A percentile compares a stretch with the other conserved stretches of the same genome.
phyloP scores from a whole-genome alignment of 2,888 invertebrate species.

The Melieria omissa region DNA sequence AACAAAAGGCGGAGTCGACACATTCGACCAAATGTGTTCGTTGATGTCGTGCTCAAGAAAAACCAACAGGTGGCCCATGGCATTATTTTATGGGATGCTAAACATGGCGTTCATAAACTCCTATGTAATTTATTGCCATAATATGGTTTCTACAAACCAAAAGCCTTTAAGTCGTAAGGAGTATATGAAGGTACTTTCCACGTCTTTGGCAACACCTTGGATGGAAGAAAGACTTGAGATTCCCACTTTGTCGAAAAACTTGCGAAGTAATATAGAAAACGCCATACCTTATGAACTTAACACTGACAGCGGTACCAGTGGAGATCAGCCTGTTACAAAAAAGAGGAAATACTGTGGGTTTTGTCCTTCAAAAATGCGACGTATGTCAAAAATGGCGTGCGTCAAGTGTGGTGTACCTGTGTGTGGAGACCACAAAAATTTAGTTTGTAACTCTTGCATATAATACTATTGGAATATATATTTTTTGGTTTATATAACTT shows the following conservation, averaged over 20 bases:
- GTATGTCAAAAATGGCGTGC: conserved; percentile 37
- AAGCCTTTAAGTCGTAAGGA: conserved; percentile 32
- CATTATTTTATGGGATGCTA: conserved; percentile 35
- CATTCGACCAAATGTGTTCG: conserved; percentile 11
- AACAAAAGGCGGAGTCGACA: too few relatives aligned
- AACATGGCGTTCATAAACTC: conserved; percentile 35
- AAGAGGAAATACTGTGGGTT: conserved; percentile 31
- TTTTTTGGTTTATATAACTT: too few relatives aligned
- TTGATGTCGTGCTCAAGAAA: conserved; percentile 15
- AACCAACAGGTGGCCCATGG: conserved; percentile 36
- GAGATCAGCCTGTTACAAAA: too few relatives aligned
- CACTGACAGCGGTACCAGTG: conserved; percentile 7
- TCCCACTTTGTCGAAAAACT: conserved; percentile 7
- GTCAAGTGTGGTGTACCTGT: too few relatives aligned
- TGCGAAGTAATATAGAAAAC: conserved; percentile 4
- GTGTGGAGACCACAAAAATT: too few relatives aligned
- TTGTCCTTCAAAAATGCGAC: conserved; percentile 33
- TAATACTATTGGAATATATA: too few relatives aligned
- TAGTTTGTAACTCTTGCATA: too few relatives aligned
- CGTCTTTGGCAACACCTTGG: conserved; percentile 18
- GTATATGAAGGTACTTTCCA: conserved; percentile 18
- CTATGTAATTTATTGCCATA: conserved; percentile 29
- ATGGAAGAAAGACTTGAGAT: conserved; percentile 8
- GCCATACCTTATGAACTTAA: conserved; percentile 3
- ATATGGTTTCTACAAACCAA: conserved; percentile 24